Percentiles rank a stretch among this genome's conserved stretches.
These are phyloP conservation scores for Dromococcyx pavoninus DNA, from an alignment of 2,797 vertebrate species.

Conservation along the genomic window DNA sequence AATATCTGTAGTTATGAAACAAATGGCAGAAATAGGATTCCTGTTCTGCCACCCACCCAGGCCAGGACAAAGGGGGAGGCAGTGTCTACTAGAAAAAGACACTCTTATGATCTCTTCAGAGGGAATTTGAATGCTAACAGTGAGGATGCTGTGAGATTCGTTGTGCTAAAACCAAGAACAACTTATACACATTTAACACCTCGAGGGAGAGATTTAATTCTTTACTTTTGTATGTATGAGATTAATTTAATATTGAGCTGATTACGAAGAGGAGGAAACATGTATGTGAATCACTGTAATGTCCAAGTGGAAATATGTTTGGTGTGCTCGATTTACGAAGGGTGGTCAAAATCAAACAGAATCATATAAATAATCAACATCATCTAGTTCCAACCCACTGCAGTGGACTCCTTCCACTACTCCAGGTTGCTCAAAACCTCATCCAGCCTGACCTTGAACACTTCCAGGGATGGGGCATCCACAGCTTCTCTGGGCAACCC, in stretches of 20 bases:
- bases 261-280: neutral
- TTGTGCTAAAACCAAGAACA: neutral
- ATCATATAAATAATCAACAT: no score
- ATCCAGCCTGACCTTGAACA: no score
- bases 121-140: neutral
- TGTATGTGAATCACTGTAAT: neutral
- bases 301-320: neutral
- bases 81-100: neutral
- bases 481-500: no score
- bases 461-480: no score
- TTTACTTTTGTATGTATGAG: neutral
- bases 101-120: neutral
- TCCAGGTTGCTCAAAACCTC: no score
- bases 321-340: neutral
- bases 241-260: neutral
- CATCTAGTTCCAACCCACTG: no score
- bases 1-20: neutral
- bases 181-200: neutral
- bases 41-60: neutral
- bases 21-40: neutral
- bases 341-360: neutral
- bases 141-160: neutral
- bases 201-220: neutral
- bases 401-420: no score
- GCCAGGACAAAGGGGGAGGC: neutral